Conservation (phyloP, 2,113 vertebrate species). For the Rattus rattus region DNA sequence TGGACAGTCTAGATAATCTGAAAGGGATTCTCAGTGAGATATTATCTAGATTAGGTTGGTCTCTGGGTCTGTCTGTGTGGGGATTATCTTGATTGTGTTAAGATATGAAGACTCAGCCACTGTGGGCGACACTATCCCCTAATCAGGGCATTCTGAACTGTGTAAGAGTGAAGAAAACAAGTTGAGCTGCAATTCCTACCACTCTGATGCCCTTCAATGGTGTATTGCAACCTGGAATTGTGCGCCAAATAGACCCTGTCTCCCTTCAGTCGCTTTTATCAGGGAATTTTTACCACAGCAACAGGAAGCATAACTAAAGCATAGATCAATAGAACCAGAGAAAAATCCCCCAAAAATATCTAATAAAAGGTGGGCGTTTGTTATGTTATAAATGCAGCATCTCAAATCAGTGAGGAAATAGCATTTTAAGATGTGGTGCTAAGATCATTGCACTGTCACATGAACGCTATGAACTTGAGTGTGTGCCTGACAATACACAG, state of each 20-base stretch:
- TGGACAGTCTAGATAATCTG: background rate
- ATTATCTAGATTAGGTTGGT: background rate
- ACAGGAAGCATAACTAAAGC: background rate
- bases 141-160: background rate
- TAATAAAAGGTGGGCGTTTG: background rate
- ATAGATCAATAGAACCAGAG: background rate
- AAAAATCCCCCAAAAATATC: background rate
- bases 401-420: background rate
- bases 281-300: background rate
- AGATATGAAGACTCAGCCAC: background rate
- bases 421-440: background rate
- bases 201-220: too few species aligned
- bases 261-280: background rate
- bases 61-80: background rate
- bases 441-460: background rate
- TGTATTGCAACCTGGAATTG: too few species aligned
- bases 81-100: background rate
- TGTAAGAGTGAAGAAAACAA: background rate
- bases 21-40: background rate
- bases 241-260: background rate
- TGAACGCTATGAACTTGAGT: conserved; percentile 10
- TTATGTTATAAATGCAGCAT: background rate
- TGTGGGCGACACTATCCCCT: background rate
- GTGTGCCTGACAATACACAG: background rate
- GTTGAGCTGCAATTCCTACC: background rate